Base-by-base conservation (phyloP, 2,888 invertebrate genomes). In the Ditylenchus weischeri region DNA sequence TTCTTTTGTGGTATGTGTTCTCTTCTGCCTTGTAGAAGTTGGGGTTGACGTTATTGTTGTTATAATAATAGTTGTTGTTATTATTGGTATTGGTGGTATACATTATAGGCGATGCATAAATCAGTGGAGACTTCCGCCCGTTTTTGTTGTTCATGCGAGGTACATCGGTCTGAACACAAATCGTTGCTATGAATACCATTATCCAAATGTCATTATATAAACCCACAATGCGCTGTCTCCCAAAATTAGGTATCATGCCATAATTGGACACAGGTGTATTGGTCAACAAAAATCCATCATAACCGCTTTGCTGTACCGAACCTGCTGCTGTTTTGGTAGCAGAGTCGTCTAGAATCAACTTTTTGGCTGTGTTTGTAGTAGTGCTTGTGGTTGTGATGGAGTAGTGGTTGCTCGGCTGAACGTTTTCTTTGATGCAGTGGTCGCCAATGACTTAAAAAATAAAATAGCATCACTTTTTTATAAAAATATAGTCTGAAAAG, bases 241-340 rank as follows among this genome's bases (percentile, higher is more conserved):
- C 54, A 54, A 54, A 54, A 54, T 54, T 54, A 2, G 54, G 54
- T 23, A 54, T 50, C 21, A 19, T 21, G 1, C n/a, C 29, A 29
- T 54, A 54, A n/a, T 29, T 54, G n/a, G 54, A 54, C 11, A 29
- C n/a, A 29, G 54, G n/a, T 54, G 54, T 21, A 54, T 54, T 54
- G 54, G 54, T 29, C 54, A 54, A 21, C 54, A 54, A 29, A 54
- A 21, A 21, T 11, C 54, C 54, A 29, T 54, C 54, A 54, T 54
- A 54, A 54, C 4, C 29, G 8, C 15, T 54, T 54, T 54, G 54
- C 54, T 21, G 29, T 11, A 23, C 29, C 29, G 7, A 11, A 54
- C 54, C n/a, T 43, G 43, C 43, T 15, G 5, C 43, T 38, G 38
- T 11, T 43, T 43, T 43, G 8, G 13, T 43, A 15, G 43, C 15